Evolutionary conservation across 1,140 invertebrate species (phyloP), one percentile per base, ranked within the genome.

Genomic region (Agraylea sexmaculata): DNA sequence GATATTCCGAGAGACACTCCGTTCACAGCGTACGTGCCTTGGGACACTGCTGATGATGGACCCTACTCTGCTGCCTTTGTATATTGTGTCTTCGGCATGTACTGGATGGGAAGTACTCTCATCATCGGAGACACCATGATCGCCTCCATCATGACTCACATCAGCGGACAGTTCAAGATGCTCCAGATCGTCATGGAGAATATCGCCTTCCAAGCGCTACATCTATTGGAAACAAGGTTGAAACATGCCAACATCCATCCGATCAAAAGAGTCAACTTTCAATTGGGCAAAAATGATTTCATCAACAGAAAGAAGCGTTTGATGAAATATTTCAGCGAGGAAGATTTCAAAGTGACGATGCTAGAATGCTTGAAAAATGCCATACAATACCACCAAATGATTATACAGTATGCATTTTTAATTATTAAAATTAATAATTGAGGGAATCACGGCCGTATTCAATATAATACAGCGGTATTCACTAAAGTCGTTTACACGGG

Each of bases 101-200:
- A 33, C 19, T 48, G 46, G 46, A 28, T 44, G 20, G 34, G 33
- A 10, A 41, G 17, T n/a, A 38, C 35, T 15, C 21, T 48, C 2
- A 48, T 48, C 5, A 44, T 44, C 2, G 37, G 35, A 29, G 46
- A 48, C 23, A 48, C 42, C 7, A 37, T 48, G 42, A 41, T 48
- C n/a, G 46, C 46, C 1, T 48, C 46, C 3, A 38, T 48, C 3
- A 44, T 48, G 42, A 25, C 39, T 4, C 46, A 48, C 13, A 44
- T 48, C 3, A 42, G 42, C 23, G 46, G 42, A 8, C 46, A 48
- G 38, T 48, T 44, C 19, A 19, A 12, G 18, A 44, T 48, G 38
- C 22, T 48, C 16, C 46, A 48, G 17, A 48, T 41, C 2, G 12
- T 33, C 11, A 12, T 48, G 2, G 42, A 37, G 23, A 43, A 32